These are phyloP conservation scores for Mormyrops boulengeri DNA, from an alignment of 2,797 vertebrate genomes.

Conservation along the genomic window DNA sequence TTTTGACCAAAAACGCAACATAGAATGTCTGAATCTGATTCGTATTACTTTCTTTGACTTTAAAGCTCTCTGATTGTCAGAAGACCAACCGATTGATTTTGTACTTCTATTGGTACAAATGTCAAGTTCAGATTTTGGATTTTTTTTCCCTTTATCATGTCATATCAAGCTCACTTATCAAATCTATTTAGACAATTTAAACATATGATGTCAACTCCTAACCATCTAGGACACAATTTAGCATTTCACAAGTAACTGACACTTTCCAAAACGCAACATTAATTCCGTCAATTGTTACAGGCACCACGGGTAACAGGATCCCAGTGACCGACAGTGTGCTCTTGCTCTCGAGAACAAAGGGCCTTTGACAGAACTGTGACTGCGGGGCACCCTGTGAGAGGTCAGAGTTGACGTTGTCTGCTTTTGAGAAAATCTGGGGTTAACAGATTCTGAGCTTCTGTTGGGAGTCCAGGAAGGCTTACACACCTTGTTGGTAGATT, in stretches of 20 bases:
- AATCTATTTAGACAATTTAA: neutral
- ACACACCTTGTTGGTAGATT: neutral
- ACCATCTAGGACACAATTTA: neutral
- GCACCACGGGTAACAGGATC: neutral
- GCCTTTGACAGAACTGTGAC: neutral
- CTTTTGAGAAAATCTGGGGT: neutral
- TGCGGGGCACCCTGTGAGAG: neutral
- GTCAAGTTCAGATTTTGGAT: neutral
- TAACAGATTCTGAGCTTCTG: neutral
- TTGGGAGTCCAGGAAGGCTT: neutral
- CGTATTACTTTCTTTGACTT: neutral
- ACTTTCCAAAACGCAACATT: neutral
- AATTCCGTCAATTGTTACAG: neutral
- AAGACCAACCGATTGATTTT: neutral
- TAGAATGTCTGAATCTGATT: neutral
- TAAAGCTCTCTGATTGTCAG: neutral
- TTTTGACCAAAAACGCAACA: neutral
- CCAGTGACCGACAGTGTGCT: neutral
- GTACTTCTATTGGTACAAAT: neutral
- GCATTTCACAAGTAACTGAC: neutral
- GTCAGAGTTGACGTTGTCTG: neutral
- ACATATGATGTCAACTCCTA: neutral
- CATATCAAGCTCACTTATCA: neutral
- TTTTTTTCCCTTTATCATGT: neutral
- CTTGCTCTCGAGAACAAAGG: neutral